Base-by-base conservation (phyloP, 2,113 vertebrate species). In the Vulpes lagopus region DNA sequence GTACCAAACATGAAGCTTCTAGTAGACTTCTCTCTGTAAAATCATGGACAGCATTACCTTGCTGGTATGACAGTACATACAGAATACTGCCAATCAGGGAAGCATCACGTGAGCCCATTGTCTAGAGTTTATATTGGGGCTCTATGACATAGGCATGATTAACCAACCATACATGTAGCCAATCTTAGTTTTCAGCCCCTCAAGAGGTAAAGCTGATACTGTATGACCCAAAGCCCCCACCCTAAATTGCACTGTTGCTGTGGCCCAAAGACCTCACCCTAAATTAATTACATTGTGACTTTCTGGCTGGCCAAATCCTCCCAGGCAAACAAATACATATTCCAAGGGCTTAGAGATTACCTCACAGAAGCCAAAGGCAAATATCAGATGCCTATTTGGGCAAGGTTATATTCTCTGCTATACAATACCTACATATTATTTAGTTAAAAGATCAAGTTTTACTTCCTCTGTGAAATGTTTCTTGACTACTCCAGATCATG, bases 321-420 rank as follows among this genome's bases (percentile, higher is more conserved):
- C 30, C 23, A 30, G 20, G 35, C 35, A 89, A 83, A 76, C 53
- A 83, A 74, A 74, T 73, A 43, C 12, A 51, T 23, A 83, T 67
- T 89, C 59, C 51, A 76, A 74, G 59, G 30, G 10, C 19, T 89
- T 65, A 76, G 27, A 51, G 49, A 83, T 89, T 96, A 88, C 22
- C 22, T 89, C 65, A 32, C 51, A 59, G 65, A 83, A 93, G 23
- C 51, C 2, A 7, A 88, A 83, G 59, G 51, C 51, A 89, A 89
- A 89, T 64, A 59, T 83, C 35, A 76, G 35, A 51, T 60, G 32
- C 83, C 51, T 67, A 38, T 51, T 51, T 67, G 23, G 19, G 30
- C 67, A 92, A 92, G n/a, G 27, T 65, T 82, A 35, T 81, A 81
- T 92, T 96, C 35, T 88, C 82, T 88, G 81, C 20, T 4, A 73